These are phyloP conservation scores for Tricholaema leucomelas DNA, from an alignment of 2,113 vertebrate genomes.

Conservation along the genomic window DNA sequence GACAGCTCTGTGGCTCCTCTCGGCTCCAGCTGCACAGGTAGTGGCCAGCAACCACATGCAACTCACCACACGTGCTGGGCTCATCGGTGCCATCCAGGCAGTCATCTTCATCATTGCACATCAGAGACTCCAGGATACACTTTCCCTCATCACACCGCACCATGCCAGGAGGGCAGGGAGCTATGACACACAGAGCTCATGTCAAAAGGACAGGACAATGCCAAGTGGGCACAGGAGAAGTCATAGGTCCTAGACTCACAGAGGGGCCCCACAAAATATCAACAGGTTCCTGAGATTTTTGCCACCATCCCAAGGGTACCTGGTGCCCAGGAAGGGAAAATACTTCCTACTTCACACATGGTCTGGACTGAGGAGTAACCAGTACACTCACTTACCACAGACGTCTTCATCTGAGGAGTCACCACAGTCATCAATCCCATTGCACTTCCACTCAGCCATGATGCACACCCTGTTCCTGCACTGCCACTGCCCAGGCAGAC, in stretches of 20 bases:
- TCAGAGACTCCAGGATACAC: slow-evolving; percentile 69
- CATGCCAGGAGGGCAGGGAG: slow-evolving; percentile 57
- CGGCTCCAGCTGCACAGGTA: rapidly evolving
- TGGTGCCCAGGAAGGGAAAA: not conserved
- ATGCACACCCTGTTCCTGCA: slow-evolving; percentile 85
- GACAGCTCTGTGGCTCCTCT: not conserved
- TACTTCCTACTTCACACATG: not conserved
- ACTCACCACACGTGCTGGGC: slow-evolving; percentile 64
- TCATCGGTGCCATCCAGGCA: slow-evolving; percentile 74
- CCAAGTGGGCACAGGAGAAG: not conserved
- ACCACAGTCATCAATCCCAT: slow-evolving; percentile 85
- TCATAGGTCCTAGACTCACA: not conserved
- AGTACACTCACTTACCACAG: slow-evolving; percentile 44
- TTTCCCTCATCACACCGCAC: slow-evolving; percentile 66
- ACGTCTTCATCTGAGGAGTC: slow-evolving; percentile 87
- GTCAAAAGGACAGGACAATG: not conserved
- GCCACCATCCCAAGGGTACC: not conserved
- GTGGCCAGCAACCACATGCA: rapidly evolving
- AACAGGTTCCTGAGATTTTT: not conserved
- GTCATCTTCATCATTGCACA: slow-evolving; percentile 68
- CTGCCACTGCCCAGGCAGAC: slow-evolving; percentile 83
- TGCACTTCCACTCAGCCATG: slow-evolving; percentile 86
- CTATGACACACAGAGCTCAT: slow-evolving; percentile 8
- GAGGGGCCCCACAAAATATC: not conserved
- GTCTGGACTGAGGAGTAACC: not conserved